These are phyloP conservation scores for Eulemur mongoz DNA, from an alignment of 2,797 vertebrate species.

Conservation along the genomic window DNA sequence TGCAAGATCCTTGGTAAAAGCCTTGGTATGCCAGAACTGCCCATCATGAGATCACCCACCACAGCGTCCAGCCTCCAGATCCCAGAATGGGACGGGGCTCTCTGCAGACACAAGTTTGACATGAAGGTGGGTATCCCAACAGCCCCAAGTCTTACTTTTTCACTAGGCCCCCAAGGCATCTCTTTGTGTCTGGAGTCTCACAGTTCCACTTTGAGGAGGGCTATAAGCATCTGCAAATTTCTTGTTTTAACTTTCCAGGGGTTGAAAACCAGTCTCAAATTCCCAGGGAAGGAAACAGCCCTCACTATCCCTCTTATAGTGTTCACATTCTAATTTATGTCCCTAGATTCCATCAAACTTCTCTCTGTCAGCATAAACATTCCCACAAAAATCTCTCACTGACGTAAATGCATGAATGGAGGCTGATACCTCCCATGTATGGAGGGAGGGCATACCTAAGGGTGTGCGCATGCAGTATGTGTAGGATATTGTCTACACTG, in stretches of 20 bases:
- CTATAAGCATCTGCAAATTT: background rate
- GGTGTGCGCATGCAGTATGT: background rate
- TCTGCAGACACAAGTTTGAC: background rate
- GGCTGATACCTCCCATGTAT: background rate
- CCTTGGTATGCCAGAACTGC: background rate
- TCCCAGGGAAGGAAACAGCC: background rate
- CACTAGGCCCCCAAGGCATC: accelerated
- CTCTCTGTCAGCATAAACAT: background rate
- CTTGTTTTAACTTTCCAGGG: background rate
- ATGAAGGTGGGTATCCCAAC: no score
- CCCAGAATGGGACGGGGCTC: background rate
- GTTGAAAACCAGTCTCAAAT: background rate
- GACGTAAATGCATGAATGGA: background rate
- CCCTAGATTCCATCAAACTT: background rate
- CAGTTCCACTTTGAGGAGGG: background rate
- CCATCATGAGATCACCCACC: no score
- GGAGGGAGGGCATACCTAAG: background rate
- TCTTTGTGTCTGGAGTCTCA: background rate
- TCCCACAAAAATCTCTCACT: background rate
- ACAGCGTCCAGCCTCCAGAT: background rate
- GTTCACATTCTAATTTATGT: background rate
- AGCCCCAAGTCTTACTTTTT: background rate
- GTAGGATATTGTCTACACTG: background rate
- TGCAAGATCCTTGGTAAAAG: background rate
- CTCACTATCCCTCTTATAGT: background rate